Evolutionary conservation across 2,113 vertebrate species (phyloP).

Genomic region (Serranochromis macrocephalus): DNA sequence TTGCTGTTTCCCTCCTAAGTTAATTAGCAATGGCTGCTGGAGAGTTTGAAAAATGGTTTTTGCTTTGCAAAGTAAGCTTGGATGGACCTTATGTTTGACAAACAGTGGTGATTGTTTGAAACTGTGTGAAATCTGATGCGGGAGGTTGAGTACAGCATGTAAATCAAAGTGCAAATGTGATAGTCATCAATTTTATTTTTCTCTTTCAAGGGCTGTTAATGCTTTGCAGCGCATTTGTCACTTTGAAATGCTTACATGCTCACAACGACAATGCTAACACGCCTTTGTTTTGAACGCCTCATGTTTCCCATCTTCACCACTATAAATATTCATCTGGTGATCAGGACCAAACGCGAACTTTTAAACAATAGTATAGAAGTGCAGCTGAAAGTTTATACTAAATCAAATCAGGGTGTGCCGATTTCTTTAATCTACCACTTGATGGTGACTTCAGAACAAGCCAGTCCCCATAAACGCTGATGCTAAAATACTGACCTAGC

Average conservation of each 20-base stretch:
- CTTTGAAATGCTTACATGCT: background rate
- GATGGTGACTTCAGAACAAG: background rate
- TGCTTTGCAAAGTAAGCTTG: background rate
- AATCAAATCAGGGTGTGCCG: background rate
- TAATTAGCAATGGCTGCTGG: slow-evolving; percentile 32
- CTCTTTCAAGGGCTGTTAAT: background rate
- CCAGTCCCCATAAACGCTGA: background rate
- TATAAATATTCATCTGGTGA: background rate
- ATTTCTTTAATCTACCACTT: background rate
- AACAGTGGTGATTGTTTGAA: slow-evolving; percentile 4
- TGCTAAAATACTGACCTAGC: background rate
- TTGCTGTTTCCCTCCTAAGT: background rate
- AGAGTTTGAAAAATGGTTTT: slow-evolving; percentile 9
- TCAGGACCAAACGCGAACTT: background rate
- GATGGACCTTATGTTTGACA: slow-evolving; percentile 2
- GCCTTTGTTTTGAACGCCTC: background rate
- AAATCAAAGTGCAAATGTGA: slow-evolving; percentile 6
- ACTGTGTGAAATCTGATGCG: slow-evolving; percentile 34
- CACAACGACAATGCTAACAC: background rate
- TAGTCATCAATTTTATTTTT: background rate
- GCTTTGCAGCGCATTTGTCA: background rate
- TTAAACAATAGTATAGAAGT: background rate
- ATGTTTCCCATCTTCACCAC: background rate
- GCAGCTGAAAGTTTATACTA: background rate
- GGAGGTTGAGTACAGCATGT: background rate